Evolutionary conservation across 1,140 invertebrate species (phyloP).

Genomic region (Dinoponera quadriceps): DNA sequence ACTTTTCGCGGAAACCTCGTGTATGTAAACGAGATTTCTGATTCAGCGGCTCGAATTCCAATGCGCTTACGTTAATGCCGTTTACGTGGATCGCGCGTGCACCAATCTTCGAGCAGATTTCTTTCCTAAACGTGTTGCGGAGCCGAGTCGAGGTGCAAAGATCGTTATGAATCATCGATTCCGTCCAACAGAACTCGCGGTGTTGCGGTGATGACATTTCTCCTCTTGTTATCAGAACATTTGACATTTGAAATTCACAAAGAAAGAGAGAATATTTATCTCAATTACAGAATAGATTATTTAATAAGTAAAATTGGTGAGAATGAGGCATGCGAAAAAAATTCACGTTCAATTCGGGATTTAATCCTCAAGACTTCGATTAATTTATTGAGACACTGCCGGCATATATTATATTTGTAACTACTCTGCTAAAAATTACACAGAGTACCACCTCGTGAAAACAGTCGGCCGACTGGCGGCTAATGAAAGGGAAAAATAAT

Average conservation of each 20-base stretch:
- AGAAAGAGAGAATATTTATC: not conserved
- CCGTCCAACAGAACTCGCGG: not conserved
- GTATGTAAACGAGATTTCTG: constrained; percentile 53
- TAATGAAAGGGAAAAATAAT: constrained; percentile 70
- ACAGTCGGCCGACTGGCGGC: constrained; percentile 19
- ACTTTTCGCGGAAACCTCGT: constrained; percentile 37
- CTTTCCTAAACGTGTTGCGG: not conserved
- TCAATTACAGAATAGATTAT: not conserved
- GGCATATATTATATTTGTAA: no score
- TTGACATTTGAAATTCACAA: not conserved
- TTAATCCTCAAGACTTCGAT: not conserved
- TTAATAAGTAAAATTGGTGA: not conserved
- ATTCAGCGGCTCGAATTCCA: constrained; percentile 66
- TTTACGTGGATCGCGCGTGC: constrained; percentile 46
- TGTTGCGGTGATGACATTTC: not conserved
- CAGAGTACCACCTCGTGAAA: not conserved
- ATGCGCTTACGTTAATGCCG: constrained; percentile 54
- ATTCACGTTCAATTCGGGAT: not conserved
- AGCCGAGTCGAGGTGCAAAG: constrained; percentile 13
- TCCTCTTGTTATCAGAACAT: not conserved
- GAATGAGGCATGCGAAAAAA: not conserved
- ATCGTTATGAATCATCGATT: constrained; percentile 47
- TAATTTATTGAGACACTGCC: not conserved
- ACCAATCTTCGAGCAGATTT: constrained; percentile 24
- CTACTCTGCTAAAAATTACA: not conserved